Conservation (phyloP, 2,113 vertebrate species). For the Hyperoodon ampullatus region DNA sequence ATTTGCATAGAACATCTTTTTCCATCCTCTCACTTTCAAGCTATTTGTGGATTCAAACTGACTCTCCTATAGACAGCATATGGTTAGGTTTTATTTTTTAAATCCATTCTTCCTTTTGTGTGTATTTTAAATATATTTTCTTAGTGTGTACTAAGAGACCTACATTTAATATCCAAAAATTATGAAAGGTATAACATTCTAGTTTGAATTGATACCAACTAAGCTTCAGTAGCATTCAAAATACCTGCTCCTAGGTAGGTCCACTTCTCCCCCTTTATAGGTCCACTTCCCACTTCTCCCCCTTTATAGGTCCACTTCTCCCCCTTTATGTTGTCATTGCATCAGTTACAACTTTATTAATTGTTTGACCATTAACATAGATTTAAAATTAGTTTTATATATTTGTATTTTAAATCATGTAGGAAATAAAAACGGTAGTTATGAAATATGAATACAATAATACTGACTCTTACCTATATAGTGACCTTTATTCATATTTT, state of each 20-base stretch:
- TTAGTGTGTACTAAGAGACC: not conserved
- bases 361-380: not conserved
- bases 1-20: not conserved
- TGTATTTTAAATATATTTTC: not conserved
- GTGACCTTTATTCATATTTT: not conserved
- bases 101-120: not conserved
- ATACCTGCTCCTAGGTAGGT: not conserved
- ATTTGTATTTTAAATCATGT: not conserved
- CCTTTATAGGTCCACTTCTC: not conserved
- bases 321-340: not conserved
- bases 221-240: not conserved
- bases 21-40: not conserved
- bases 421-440: not conserved
- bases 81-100: not conserved
- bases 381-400: not conserved
- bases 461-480: not conserved
- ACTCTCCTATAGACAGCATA: not conserved
- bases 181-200: not conserved
- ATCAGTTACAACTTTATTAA: not conserved
- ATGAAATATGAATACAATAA: not conserved
- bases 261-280: not conserved
- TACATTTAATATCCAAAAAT: not conserved
- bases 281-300: not conserved
- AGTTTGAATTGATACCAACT: not conserved
- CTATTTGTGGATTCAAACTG: not conserved